Conservation (phyloP, 2,888 invertebrate species). For the Chaetoderma sp. region DNA sequence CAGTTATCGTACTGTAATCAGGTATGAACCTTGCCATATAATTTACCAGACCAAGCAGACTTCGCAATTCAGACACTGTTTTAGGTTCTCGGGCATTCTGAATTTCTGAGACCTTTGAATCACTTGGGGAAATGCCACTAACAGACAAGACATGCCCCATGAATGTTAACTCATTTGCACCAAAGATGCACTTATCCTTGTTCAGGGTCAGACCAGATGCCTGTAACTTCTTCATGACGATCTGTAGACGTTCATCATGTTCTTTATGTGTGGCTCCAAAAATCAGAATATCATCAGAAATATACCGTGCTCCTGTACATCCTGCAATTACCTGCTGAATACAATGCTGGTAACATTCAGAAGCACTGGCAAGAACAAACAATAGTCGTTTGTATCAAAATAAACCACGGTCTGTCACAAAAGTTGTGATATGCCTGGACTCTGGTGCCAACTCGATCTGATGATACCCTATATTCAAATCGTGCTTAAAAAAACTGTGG, state of each 20-base stretch:
- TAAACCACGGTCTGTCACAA: conserved; percentile 39
- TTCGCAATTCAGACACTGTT: neutral
- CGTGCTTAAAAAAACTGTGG: too few species aligned
- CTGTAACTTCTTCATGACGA: neutral
- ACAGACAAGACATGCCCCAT: too few species aligned
- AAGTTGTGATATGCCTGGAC: conserved; percentile 45
- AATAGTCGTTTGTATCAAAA: conserved; percentile 40
- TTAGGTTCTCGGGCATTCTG: conserved; percentile 3
- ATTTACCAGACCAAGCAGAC: conserved; percentile 9
- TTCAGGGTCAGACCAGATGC: neutral
- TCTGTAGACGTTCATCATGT: neutral
- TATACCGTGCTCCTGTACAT: conserved; percentile 25
- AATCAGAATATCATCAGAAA: too few species aligned
- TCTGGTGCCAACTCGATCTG: conserved; percentile 40
- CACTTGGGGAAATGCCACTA: neutral
- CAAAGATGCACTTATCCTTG: conserved; percentile 3
- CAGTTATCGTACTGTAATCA: neutral
- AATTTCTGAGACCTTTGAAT: conserved; percentile 14
- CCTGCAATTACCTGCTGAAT: conserved; percentile 25
- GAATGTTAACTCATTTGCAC: conserved; percentile 6
- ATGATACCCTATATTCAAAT: conserved; percentile 43
- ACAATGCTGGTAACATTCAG: conserved; percentile 38
- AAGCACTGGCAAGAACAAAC: conserved; percentile 39
- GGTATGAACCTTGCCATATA: neutral
- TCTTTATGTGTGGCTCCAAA: neutral